Conservation (phyloP, 2,113 vertebrate genomes). For the Phylloscopus trochilus region DNA sequence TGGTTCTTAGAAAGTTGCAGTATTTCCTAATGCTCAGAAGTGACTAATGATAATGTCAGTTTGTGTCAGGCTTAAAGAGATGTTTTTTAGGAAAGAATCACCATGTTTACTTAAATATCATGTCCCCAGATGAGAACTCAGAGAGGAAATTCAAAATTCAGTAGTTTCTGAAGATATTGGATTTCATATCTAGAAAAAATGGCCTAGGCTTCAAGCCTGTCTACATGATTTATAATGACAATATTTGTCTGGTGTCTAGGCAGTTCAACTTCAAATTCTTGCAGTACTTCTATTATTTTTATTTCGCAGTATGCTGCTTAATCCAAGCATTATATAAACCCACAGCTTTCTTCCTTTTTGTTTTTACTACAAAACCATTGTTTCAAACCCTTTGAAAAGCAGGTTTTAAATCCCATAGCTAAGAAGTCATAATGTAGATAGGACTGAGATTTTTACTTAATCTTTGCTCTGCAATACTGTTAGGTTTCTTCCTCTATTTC, state of each 20-base stretch:
- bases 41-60: background rate
- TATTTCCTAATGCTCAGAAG: background rate
- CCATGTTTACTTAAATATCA: rapidly evolving
- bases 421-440: background rate
- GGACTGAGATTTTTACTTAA: background rate
- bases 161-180: background rate
- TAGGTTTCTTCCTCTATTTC: background rate
- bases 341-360: rapidly evolving
- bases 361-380: background rate
- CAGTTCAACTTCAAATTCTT: background rate
- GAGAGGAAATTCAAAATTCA: background rate
- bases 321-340: background rate
- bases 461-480: background rate
- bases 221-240: background rate
- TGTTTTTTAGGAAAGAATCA: background rate
- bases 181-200: background rate
- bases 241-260: background rate
- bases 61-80: background rate
- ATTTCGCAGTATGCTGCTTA: background rate
- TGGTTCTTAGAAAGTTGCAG: background rate
- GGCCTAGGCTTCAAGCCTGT: background rate
- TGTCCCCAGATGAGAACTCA: background rate
- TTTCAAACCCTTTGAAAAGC: background rate
- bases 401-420: background rate
- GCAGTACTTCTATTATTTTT: background rate